Conservation (phyloP, 2,797 vertebrate species). For the Salarias fasciatus region DNA sequence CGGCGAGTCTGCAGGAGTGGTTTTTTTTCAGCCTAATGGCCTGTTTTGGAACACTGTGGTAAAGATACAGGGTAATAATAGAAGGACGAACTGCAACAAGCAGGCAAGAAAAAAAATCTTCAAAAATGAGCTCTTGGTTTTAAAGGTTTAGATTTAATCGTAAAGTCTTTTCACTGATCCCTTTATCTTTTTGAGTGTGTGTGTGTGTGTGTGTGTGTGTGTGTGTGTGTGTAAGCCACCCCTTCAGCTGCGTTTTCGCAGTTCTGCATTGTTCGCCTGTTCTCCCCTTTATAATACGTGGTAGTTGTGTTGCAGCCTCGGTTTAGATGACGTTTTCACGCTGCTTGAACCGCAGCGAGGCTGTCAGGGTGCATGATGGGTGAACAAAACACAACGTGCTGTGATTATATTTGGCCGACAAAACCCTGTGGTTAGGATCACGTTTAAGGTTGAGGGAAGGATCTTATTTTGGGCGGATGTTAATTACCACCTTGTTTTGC, state of each 20-base stretch:
- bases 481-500: neutral
- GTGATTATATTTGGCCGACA: neutral
- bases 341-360: neutral
- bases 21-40: neutral
- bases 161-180: too few relatives aligned
- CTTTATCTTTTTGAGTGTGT: too few relatives aligned
- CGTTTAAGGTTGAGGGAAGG: neutral
- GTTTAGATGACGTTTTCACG: neutral
- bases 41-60: neutral
- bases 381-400: too few relatives aligned
- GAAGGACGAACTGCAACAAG: too few relatives aligned
- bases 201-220: too few relatives aligned
- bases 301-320: neutral
- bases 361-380: neutral
- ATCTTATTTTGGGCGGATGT: neutral
- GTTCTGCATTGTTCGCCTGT: neutral
- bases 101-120: too few relatives aligned
- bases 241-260: too few relatives aligned
- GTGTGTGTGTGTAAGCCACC: too few relatives aligned
- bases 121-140: too few relatives aligned
- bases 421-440: neutral
- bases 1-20: slow-evolving; percentile 1
- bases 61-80: too few relatives aligned
- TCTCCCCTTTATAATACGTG: neutral
- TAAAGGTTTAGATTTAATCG: too few relatives aligned